Base-by-base conservation (phyloP, 2,888 invertebrate genomes). In the Lypha dubia region DNA sequence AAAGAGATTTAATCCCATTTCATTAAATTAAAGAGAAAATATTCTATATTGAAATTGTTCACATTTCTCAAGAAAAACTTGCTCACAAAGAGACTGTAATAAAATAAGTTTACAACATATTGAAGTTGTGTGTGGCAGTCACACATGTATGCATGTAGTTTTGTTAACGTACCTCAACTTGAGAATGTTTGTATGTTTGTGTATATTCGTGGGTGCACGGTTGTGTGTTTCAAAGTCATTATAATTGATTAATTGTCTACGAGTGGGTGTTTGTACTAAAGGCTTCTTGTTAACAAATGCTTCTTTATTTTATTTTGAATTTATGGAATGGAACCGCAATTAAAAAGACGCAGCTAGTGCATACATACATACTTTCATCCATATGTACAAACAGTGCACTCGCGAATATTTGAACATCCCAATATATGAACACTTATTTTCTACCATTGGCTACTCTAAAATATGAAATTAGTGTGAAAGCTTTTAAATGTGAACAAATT, bases 161-260 rank as follows among this genome's bases (percentile, higher is more conserved):
- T 28, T 28, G 28, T 28, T 28, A 4, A 28, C 28, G 28, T 28
- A 28, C 28, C 28, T 28, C 28, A 2, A 28, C 5, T 4, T 28
- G 28, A 28, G 28, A 28, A 28, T 28, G n/a, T 38, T 3, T 1
- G 35, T 38, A 38, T 6, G 13, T 49, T 20, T 58, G 3, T 63
- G 32, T 70, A 56, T 20, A 4, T 0, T 13, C 6, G 20, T 38
- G 32, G 44, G 32, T 49, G 65, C 49, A 17, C 11, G 15, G 11
- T 32, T 51, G 49, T 76, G 38, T 79, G 35, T 77, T 79, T 83
- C 20, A 51, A 79, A 70, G 62, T 65, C 79, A 79, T 83, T 83
- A 75, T 56, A 75, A 83, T 74, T 83, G 83, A 75, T 83, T 83
- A 75, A 83, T 83, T 74, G 83, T 41, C 41, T 58, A 51, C 56